Base-by-base conservation (phyloP, 2,797 vertebrate species). In the Cetoscarus ocellatus region DNA sequence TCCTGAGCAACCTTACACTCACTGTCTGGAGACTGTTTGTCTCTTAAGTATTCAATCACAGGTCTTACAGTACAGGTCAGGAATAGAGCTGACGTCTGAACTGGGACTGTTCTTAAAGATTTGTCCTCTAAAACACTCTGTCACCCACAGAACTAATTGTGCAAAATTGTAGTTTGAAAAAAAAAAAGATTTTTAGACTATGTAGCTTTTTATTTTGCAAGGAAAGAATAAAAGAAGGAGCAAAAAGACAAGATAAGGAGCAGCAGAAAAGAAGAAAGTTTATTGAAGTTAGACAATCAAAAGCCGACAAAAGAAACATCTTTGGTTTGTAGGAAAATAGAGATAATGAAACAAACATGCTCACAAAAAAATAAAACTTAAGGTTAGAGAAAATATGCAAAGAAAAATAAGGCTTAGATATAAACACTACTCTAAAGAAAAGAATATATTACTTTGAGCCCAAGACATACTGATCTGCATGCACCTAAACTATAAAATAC, bases 221-320 rank as follows among this genome's bases (percentile, higher is more conserved):
- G 9, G 36, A 8, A 70, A 73, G 35, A 47, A 11, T 7, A 67
- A 53, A 55, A 19, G 43, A 63, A 36, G 14, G 81, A 68, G 8
- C 34, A 64, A 68, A 75, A 42, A 75, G n/a, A 39, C 67, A 49
- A 76, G 80, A 70, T 8, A 50, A 69, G 55, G 14, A 68, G 64
- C 43, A 81, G 61, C 55, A 86, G 72, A 15, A 79, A 74, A 60
- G 61, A 74, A 40, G 42, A 64, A 53, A 48, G 61, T 92, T 93
- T 93, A 92, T 89, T 93, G 63, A 83, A 54, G 58, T 19, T 10
- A 80, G 73, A 19, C 42, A 40, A 69, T 61, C 15, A 48, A 67
- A 76, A 72, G 38, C 14, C 42, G 68, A 68, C 59, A 82, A 45
- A 60, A 36, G 0, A 40, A 49, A 58, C n/a, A 12, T 27, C n/a